Base-by-base conservation (phyloP, 2,888 invertebrate genomes). In the Philereme transversata region DNA sequence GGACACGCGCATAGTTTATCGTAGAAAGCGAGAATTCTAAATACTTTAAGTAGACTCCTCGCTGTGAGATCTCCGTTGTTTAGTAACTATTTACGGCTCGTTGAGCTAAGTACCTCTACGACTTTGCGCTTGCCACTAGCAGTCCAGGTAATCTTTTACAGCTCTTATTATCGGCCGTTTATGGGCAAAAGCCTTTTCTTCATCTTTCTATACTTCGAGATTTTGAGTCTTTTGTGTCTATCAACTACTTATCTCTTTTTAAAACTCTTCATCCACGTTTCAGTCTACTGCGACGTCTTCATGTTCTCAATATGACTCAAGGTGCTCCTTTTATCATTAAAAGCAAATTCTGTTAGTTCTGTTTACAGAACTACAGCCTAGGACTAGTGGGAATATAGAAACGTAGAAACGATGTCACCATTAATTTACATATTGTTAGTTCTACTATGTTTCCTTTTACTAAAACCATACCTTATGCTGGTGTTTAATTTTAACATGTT, bases 51-150 rank as follows among this genome's bases (percentile, higher is more conserved):
- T 69, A 62, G 54, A 47, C 46, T 55, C 57, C 51, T 50, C 49
- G 51, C 38, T 60, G 67, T 60, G 69, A 64, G 67, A 70, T 61
- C 57, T 62, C 63, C 66, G 64, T 70, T 70, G 69, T 70, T 61
- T 63, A 59, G 51, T 56, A 64, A 63, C 60, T 55, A 51, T 68
- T 68, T 58, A 68, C 62, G 65, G 60, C 48, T 67, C 67, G 67
- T 53, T 56, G 52, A 51, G 59, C 53, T 56, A 45, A 52, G 50
- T 64, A 56, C 57, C 38, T 35, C 44, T 9, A 45, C 51, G 45
- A 55, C 47, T 54, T 51, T 47, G 51, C 47, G 44, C 7, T 50
- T 36, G 47, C 49, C 45, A 47, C 47, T 51, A 36, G 44, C 50
- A 57, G 54, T 41, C 22, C 22, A 22, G 22, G 22, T 22, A 22